Evolutionary conservation across 2,113 vertebrate genomes (phyloP), one percentile per base, ranked within the genome.

Genomic region (Hiodon alosoides): DNA sequence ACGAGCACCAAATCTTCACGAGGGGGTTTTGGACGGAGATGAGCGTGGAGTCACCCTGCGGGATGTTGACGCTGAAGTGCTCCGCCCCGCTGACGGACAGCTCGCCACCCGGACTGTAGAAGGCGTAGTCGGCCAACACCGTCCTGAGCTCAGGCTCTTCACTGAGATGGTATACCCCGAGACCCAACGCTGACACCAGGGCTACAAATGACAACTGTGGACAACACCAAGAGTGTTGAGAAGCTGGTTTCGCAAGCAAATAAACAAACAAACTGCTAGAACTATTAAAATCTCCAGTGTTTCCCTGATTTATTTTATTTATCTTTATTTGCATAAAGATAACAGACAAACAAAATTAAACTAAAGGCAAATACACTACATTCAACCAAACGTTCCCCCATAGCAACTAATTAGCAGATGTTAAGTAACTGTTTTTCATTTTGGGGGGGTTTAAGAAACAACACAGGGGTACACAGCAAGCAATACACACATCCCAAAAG

Each of bases 191-290:
- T 78, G 93, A 88, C 60, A 92, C 77, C 58, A 92, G 88, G 0
- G 86, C 93, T 76, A 94, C 13, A 3, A 97, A 98, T 79, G 94
- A 92, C 0, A 97, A 70, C 96, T 98, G 85, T 79, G 55, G 70
- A 75, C 74, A 76, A 68, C 81, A 74, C 7, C 67, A 75, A 46
- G 57, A 4, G 48, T 5, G 3, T 59, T 9, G 58, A 14, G 58
- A 59, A 14, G 14, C 9, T 13, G 8, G 14, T 14, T 53, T 16
- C 16, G 13, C 14, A 4, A 64, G 16, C 4, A 54, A 54, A 17
- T 16, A n/a, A 52, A 51, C 10, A 59, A n/a, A 52, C 31, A 66
- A 31, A 47, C 46, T 5, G 31, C 46, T 67, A 10, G 7, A 47
- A 7, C 46, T 47, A 67, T 6, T 59, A 11, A 59, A 59, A 59